Conservation (phyloP, 2,888 invertebrate genomes). For the Leptinotarsa haldemani region DNA sequence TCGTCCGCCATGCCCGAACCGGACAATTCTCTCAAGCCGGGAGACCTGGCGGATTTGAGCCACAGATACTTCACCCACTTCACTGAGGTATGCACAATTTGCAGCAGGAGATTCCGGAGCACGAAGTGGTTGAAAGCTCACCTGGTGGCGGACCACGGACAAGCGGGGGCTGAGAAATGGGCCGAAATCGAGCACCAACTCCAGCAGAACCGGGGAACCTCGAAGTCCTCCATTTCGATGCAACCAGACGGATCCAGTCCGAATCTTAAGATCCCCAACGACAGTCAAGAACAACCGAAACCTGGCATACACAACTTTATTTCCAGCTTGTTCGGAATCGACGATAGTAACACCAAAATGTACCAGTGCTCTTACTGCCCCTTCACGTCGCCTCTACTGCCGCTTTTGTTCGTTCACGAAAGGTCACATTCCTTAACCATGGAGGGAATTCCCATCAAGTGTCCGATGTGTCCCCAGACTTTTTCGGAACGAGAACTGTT, state of each 20-base stretch:
- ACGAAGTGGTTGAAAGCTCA: slow-evolving; percentile 90
- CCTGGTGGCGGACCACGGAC: slow-evolving; percentile 86
- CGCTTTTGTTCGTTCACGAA: slow-evolving; percentile 92
- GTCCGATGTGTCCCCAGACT: slow-evolving; percentile 72
- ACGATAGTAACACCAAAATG: slow-evolving; percentile 74
- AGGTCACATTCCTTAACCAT: slow-evolving; percentile 74
- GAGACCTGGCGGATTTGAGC: slow-evolving; percentile 71
- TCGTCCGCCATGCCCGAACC: slow-evolving; percentile 53
- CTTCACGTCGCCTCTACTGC: slow-evolving; percentile 89
- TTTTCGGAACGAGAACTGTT: slow-evolving; percentile 71
- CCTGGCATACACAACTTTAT: slow-evolving; percentile 68
- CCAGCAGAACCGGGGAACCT: slow-evolving; percentile 58
- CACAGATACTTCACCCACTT: slow-evolving; percentile 76
- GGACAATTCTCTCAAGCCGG: slow-evolving; percentile 68
- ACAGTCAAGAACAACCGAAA: slow-evolving; percentile 61
- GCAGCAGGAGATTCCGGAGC: slow-evolving; percentile 87
- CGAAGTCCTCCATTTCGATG: slow-evolving; percentile 37
- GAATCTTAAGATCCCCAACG: slow-evolving; percentile 72
- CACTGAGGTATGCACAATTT: slow-evolving; percentile 85
- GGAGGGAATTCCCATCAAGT: slow-evolving; percentile 65
- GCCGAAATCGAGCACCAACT: slow-evolving; percentile 70
- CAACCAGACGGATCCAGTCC: slow-evolving; percentile 64
- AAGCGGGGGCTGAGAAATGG: slow-evolving; percentile 73
- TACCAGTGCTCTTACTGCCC: slow-evolving; percentile 92
- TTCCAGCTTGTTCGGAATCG: slow-evolving; percentile 68